Percentiles rank a stretch among this genome's conserved stretches.
Evolutionary conservation across 2,888 invertebrate species (phyloP).

Genomic region (Ligdia adustata): DNA sequence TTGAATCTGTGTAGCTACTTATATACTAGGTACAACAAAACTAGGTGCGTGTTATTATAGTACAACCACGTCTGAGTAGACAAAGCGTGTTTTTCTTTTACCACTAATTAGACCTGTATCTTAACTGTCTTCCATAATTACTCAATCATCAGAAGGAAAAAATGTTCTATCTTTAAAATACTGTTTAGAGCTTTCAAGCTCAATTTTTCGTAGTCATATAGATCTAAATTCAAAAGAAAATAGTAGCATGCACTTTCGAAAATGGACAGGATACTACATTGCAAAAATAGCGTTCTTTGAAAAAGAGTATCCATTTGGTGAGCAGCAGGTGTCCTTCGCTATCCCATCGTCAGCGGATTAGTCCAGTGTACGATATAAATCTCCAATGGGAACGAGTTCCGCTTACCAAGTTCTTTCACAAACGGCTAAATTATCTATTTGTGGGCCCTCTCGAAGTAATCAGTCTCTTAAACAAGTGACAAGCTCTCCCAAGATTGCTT

Average conservation of each 20-base stretch:
- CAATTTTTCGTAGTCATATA: too few species aligned
- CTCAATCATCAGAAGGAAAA: too few species aligned
- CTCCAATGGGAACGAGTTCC: slow-evolving; percentile 53
- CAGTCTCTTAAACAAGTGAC: slow-evolving; percentile 46
- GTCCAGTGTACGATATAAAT: slow-evolving; percentile 73
- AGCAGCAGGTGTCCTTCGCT: slow-evolving; percentile 74
- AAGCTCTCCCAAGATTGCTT: slow-evolving; percentile 44
- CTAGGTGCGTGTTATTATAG: too few species aligned
- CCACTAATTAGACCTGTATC: too few species aligned
- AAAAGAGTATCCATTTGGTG: slow-evolving; percentile 64
- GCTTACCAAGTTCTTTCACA: slow-evolving; percentile 61
- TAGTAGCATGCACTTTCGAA: slow-evolving; percentile 1
- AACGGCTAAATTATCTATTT: slow-evolving; percentile 31
- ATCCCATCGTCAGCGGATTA: slow-evolving; percentile 75
- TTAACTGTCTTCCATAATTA: too few species aligned
- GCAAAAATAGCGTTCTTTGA: slow-evolving; percentile 31
- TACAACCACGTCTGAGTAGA: too few species aligned
- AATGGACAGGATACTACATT: not conserved
- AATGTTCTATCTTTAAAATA: too few species aligned
- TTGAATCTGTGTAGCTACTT: too few species aligned
- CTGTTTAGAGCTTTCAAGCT: too few species aligned
- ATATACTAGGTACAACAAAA: too few species aligned
- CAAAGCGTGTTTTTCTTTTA: too few species aligned
- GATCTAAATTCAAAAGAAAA: not conserved
- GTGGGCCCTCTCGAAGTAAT: slow-evolving; percentile 22